Evolutionary conservation across 1,140 invertebrate species (phyloP).

Genomic region (Bombus consobrinus): DNA sequence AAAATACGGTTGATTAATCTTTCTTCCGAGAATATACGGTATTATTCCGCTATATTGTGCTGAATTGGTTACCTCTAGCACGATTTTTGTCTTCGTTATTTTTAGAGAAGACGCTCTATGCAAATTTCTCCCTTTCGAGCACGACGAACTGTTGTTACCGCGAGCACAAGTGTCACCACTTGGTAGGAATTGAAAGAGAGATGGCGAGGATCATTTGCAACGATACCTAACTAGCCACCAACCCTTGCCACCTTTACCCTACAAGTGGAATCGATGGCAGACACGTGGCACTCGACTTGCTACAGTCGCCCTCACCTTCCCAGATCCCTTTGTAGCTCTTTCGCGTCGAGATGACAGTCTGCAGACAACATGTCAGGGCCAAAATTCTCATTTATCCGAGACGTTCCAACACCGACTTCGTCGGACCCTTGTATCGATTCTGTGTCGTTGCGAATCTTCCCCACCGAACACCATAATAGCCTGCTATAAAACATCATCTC

Average conservation of each 20-base stretch:
- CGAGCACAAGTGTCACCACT: not conserved
- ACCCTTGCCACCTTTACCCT: slow-evolving; percentile 14
- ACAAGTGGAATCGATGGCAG: slow-evolving; percentile 33
- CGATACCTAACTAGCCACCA: slow-evolving; percentile 12
- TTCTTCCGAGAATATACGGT: not conserved
- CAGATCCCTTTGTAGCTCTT: slow-evolving; percentile 20
- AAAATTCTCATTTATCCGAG: slow-evolving; percentile 13
- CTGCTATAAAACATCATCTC: not conserved
- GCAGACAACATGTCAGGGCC: slow-evolving; percentile 11
- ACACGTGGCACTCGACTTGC: slow-evolving; percentile 35
- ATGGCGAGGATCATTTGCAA: not conserved
- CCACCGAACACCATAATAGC: not conserved
- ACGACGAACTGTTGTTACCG: not conserved
- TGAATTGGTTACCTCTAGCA: not conserved
- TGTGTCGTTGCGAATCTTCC: not conserved
- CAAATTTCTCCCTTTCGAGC: not conserved
- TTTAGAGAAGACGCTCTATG: not conserved
- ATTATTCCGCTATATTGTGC: not conserved
- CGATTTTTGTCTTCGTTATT: not conserved
- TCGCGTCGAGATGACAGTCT: slow-evolving; percentile 17
- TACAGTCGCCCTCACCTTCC: slow-evolving; percentile 19
- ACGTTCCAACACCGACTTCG: not conserved
- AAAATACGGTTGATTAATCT: no score
- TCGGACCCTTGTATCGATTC: not conserved
- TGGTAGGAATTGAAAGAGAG: not conserved